Conservation (phyloP, 1,140 invertebrate species). For the Littorina saxatilis region DNA sequence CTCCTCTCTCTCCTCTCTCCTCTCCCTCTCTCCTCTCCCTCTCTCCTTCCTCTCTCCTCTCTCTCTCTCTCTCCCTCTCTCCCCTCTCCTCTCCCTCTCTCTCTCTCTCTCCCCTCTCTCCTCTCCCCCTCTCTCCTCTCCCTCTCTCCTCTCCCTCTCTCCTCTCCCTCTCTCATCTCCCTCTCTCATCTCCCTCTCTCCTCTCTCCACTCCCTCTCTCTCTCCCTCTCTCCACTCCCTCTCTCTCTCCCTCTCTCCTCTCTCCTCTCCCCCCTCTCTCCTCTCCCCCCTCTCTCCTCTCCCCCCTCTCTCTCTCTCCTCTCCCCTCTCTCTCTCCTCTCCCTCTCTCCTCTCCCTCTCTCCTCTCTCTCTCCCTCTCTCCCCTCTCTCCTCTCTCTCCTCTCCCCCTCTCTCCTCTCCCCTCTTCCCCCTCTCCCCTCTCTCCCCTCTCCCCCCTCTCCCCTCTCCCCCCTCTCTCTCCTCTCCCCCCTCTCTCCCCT, state of each 20-base stretch:
- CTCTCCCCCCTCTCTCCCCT: background rate
- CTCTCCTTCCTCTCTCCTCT: background rate
- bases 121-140: background rate
- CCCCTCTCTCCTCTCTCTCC: background rate
- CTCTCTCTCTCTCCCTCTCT: slow-evolving; percentile 10
- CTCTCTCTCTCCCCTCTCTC: background rate
- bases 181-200: background rate
- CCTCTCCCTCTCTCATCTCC: background rate
- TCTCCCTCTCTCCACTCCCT: slow-evolving; percentile 9
- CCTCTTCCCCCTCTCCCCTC: background rate
- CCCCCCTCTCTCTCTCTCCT: background rate
- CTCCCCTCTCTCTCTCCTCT: slow-evolving; percentile 14
- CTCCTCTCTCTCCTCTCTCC: background rate
- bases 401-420: background rate
- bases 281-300: too few relatives aligned
- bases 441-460: too few relatives aligned
- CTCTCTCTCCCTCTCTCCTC: too few relatives aligned
- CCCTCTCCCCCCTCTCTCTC: background rate
- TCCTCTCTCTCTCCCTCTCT: background rate
- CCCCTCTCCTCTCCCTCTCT: background rate
- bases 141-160: background rate
- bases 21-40: too few relatives aligned
- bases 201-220: background rate
- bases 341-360: background rate
- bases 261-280: background rate